Evolutionary conservation across 2,113 vertebrate genomes (phyloP), one percentile per base, ranked within the genome.

Genomic region (Pelodiscus sinensis): DNA sequence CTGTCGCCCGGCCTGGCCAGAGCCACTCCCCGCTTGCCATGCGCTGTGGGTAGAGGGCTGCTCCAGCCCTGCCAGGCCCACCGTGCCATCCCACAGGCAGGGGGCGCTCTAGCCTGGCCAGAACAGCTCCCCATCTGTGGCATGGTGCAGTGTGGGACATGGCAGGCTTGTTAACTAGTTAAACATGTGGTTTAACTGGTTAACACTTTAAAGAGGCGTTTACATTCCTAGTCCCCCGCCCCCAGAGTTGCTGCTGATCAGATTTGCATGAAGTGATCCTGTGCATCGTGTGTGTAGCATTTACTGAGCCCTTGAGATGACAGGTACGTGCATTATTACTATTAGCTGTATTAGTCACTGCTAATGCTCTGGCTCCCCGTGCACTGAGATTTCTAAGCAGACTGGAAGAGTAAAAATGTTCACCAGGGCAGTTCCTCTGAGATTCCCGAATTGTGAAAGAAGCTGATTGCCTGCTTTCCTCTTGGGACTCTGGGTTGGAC

Each of bases 371-470:
- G 31, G 0, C 1, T 0, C 38, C 54, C 0, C 9, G 78, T 35
- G 65, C 65, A 35, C 65, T 35, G 65, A 15, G 68, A 60, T 21
- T 52, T n/a, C 19, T 2, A 73, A 27, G 77, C 51, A 58, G 82
- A 3, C 10, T 1, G 11, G 44, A 31, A 77, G 4, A 3, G 2
- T 15, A 4, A 13, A 62, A 60, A 18, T 0, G 1, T 29, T 35
- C 4, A 9, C 6, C 50, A n/a, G 3, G 8, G 71, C 71, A 77
- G 52, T 24, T 54, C 38, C 7, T 11, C 27, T 1, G 38, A 25
- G 91, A 80, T 71, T 35, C 0, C 9, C 62, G 92, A 52, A 14
- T 78, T 29, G 71, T 2, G 13, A 68, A 68, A 38, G 13, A 29
- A 81, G 22, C n/a, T 56, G 29, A 52, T 57, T 22, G 62, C 65